Evolutionary conservation across 2,797 vertebrate genomes (phyloP), one percentile per base, ranked within the genome.

Genomic region (Anableps anableps): DNA sequence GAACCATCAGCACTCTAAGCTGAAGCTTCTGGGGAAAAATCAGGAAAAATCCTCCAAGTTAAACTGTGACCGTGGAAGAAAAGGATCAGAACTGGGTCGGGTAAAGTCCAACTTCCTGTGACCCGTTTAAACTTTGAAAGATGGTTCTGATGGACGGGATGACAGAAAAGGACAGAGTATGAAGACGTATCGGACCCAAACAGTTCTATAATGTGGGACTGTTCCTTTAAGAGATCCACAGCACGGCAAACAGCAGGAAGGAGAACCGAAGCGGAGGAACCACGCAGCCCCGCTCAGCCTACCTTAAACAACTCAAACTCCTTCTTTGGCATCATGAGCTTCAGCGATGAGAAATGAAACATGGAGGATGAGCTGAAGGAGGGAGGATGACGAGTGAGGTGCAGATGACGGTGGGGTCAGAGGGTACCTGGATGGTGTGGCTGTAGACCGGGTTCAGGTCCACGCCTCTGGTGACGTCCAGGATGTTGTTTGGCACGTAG

Each of bases 251-350:
- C 2, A 0, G 23, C 41, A 66, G 13, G 36, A 50, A 45, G 31
- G 29, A 34, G n/a, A 58, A 58, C 55, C n/a, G 19, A 36, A 66
- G 2, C 60, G 41, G 0, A 29, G 62, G 41, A 70, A 62, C 26
- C 73, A 88, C 75, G 75, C 76, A 86, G 58, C 21, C 81, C 26
- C 0, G 55, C 74, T 50, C 21, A 0, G 36, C 95, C 87, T 99
- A 99, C 98, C 98, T 99, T 99, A 92, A 99, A 99, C 95, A 98
- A 97, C 94, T 99, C 97, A 98, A 99, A 99, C 91, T 99, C 98
- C 97, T 97, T 99, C 96, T 98, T 99, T 97, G 98, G 98, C 98
- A 99, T 99, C 97, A 99, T 97, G 9, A 99, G 97, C 98, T 99
- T 96, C 83, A 83, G 92, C 21, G 5, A 78, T 78, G 43, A 77